These are phyloP conservation scores for Trilocha varians DNA, from an alignment of 2,888 invertebrate genomes.

Conservation along the genomic window DNA sequence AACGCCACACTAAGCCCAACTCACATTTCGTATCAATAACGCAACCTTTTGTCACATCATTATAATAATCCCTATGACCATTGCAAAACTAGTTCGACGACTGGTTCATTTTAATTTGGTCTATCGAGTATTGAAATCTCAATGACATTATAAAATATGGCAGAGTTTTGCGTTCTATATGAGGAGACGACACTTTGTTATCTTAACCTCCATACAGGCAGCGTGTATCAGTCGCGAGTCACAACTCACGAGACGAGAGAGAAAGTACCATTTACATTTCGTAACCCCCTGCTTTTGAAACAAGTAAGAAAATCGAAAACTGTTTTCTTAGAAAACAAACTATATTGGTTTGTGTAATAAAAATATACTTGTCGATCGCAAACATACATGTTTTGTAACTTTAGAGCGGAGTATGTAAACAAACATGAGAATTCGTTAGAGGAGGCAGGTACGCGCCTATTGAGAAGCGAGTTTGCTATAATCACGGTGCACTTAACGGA, in stretches of 20 bases:
- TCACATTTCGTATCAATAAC: neutral
- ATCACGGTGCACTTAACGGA: constrained; percentile 5
- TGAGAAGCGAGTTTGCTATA: constrained; percentile 1
- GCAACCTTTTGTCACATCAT: constrained; percentile 4
- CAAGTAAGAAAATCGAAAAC: constrained; percentile 43
- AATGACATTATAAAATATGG: neutral
- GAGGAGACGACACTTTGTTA: constrained; percentile 54
- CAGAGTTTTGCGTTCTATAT: constrained; percentile 36
- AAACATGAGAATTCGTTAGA: neutral
- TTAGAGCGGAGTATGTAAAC: neutral
- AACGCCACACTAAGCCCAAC: constrained; percentile 15
- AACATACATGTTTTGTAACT: neutral
- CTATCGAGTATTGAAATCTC: constrained; percentile 17
- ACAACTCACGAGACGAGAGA: constrained; percentile 43
- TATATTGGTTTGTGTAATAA: constrained; percentile 12
- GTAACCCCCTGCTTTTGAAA: constrained; percentile 46
- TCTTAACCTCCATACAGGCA: constrained; percentile 63
- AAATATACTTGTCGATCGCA: constrained; percentile 5
- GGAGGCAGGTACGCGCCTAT: neutral
- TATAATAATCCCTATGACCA: constrained; percentile 19
- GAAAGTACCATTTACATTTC: constrained; percentile 57
- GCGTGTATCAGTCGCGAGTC: constrained; percentile 51
- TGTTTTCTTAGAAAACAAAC: constrained; percentile 23
- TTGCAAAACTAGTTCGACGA: constrained; percentile 20
- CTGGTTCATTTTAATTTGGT: constrained; percentile 12